Percentiles rank a stretch among this genome's conserved stretches.
Conservation (phyloP, 1,140 invertebrate genomes). For the Bombus picipes region DNA sequence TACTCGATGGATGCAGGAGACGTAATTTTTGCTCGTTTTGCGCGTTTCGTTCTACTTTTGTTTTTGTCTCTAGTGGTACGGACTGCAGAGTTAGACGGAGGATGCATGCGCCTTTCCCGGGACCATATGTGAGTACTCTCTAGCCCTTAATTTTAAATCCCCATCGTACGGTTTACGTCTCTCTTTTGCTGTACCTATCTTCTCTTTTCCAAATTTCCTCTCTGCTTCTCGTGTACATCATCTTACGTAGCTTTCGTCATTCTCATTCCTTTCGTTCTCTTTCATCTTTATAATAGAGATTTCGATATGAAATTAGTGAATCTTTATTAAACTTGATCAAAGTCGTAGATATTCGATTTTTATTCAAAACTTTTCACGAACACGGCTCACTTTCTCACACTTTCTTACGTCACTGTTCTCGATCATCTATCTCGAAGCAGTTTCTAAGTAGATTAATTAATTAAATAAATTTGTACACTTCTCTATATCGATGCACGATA, state of each 20-base stretch:
- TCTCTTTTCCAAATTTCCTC: neutral
- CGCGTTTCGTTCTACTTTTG: slow-evolving; percentile 79
- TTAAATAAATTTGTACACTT: no score
- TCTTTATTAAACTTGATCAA: neutral
- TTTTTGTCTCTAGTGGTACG: slow-evolving; percentile 83
- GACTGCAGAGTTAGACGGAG: slow-evolving; percentile 84
- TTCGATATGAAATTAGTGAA: neutral
- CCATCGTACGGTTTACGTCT: slow-evolving; percentile 23
- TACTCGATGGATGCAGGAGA: slow-evolving; percentile 61
- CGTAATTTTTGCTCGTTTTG: slow-evolving; percentile 69
- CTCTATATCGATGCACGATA: neutral
- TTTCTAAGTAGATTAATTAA: neutral
- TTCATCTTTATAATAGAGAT: neutral
- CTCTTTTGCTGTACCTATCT: neutral
- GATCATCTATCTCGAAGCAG: neutral
- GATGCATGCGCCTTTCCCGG: slow-evolving; percentile 83
- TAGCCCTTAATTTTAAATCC: slow-evolving; percentile 73
- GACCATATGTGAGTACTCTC: slow-evolving; percentile 82
- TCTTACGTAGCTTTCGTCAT: neutral
- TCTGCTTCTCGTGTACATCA: neutral
- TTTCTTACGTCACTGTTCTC: neutral
- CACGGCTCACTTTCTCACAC: neutral
- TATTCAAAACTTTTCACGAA: neutral
- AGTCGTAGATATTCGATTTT: neutral
- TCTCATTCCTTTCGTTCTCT: no score